phyloP scores from a whole-genome alignment of 92 coral and sea anemone genomes.

The Micromussa lordhowensis region DNA sequence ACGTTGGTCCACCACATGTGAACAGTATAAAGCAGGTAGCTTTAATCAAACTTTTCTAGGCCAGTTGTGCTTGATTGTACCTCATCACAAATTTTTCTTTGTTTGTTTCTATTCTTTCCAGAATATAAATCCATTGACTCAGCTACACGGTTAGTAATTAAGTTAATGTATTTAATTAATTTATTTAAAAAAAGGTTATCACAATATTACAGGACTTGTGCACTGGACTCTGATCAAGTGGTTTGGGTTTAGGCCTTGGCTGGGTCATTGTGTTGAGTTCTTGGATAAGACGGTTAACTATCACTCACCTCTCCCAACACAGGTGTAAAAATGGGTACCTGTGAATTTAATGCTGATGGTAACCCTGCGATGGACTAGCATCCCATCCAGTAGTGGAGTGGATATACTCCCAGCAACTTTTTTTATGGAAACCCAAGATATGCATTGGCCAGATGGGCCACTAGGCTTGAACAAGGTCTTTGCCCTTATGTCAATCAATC shows the following conservation, averaged over 20 bases:
- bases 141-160: slow-evolving; percentile 16
- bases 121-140: slow-evolving; percentile 26
- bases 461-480: not conserved
- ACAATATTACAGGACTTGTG: not conserved
- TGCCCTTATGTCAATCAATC: no score
- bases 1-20: not conserved
- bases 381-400: no score
- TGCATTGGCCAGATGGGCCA: not conserved
- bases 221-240: no score
- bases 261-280: not conserved
- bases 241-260: not conserved
- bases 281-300: not conserved
- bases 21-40: not conserved
- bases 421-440: not conserved
- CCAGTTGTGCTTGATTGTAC: not conserved
- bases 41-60: not conserved
- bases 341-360: not conserved
- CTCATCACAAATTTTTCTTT: not conserved
- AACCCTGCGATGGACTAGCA: not conserved
- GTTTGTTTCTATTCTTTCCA: not conserved
- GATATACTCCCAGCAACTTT: not conserved
- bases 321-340: not conserved
- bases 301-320: not conserved
- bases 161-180: not conserved
- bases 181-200: not conserved